These are phyloP conservation scores for Eueides isabella DNA, from an alignment of 1,140 invertebrate species.

Conservation along the genomic window DNA sequence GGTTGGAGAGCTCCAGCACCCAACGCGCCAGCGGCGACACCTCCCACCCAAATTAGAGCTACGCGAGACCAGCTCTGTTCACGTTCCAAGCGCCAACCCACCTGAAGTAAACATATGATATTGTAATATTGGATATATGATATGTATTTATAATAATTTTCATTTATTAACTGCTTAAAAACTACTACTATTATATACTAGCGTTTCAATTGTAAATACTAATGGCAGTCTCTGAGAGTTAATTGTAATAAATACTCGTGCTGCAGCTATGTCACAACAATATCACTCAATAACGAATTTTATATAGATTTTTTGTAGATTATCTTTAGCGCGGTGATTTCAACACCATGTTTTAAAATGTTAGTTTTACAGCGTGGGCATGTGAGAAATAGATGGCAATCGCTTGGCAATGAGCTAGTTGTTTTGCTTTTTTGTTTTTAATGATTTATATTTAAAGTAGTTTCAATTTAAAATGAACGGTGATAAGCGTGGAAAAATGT, in stretches of 20 bases:
- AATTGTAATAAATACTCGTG: not conserved
- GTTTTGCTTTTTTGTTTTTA: no score
- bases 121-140: not conserved
- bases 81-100: conserved; percentile 85
- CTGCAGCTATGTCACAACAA: not conserved
- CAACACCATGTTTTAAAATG: not conserved
- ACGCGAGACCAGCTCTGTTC: conserved; percentile 92
- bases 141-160: not conserved
- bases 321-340: not conserved
- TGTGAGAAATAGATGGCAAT: not conserved
- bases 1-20: conserved; percentile 92
- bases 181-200: not conserved
- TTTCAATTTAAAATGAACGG: not conserved
- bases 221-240: no score
- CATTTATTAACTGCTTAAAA: not conserved
- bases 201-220: no score
- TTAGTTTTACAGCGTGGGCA: not conserved
- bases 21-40: conserved; percentile 87
- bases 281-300: not conserved
- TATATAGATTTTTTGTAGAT: not conserved
- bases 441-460: not conserved
- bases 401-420: not conserved
- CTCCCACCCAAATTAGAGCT: conserved; percentile 86
- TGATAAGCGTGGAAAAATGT: not conserved
- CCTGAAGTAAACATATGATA: conserved; percentile 42